These are phyloP conservation scores for Halcyon senegalensis DNA, from an alignment of 2,113 vertebrate genomes.

Conservation along the genomic window DNA sequence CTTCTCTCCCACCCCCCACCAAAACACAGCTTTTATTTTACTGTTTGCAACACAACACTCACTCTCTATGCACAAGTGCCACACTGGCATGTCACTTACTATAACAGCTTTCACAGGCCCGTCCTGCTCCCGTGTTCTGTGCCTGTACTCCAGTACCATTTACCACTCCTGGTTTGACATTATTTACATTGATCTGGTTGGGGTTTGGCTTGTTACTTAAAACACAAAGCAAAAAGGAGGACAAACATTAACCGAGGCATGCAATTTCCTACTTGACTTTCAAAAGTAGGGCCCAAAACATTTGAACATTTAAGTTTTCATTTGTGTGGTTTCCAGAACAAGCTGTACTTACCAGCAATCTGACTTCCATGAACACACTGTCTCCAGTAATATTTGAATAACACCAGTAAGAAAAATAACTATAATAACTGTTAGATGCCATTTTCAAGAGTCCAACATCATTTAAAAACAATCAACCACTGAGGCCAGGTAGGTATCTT, in stretches of 20 bases:
- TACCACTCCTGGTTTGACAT: conserved; percentile 88
- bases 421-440: not conserved
- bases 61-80: not conserved
- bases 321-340: not conserved
- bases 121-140: conserved; percentile 79
- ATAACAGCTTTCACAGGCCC: conserved; percentile 98
- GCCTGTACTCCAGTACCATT: conserved; percentile 86
- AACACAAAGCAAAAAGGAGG: conserved; percentile 45
- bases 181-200: conserved; percentile 94
- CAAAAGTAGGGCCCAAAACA: not conserved
- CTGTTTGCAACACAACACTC: not conserved
- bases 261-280: not conserved
- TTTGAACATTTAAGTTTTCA: not conserved
- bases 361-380: not conserved
- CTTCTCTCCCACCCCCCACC: not conserved
- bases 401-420: not conserved
- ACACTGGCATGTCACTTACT: conserved; percentile 78
- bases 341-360: not conserved
- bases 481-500: not conserved
- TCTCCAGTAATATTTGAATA: not conserved
- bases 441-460: not conserved
- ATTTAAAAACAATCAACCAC: not conserved
- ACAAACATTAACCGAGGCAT: conserved; percentile 1
- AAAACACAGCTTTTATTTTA: not conserved
- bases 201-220: conserved; percentile 97